These are phyloP conservation scores for Epinotia brunnichana DNA, from an alignment of 2,888 invertebrate species.

Conservation along the genomic window DNA sequence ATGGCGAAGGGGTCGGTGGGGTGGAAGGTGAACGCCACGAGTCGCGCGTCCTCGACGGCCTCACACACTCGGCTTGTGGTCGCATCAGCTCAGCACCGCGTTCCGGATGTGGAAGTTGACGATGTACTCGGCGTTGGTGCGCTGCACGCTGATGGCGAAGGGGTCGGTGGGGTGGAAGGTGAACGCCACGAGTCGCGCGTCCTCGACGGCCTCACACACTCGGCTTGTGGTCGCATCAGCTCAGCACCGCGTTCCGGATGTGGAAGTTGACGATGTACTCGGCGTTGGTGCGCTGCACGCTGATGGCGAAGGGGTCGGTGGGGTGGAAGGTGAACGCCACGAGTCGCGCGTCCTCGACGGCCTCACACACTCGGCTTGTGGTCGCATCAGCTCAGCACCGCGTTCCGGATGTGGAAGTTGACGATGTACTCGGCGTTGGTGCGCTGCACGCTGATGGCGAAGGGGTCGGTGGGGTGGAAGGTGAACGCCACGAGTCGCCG, in stretches of 20 bases:
- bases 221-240: too few species aligned
- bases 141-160: conserved; percentile 96
- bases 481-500: conserved; percentile 96
- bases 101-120: conserved; percentile 97
- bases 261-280: conserved; percentile 98
- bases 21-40: conserved; percentile 98
- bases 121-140: conserved; percentile 95
- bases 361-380: background rate
- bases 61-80: too few species aligned
- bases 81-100: conserved; percentile 72
- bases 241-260: conserved; percentile 86
- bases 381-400: conserved; percentile 71
- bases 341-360: background rate
- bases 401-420: conserved; percentile 95
- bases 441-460: conserved; percentile 97
- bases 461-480: conserved; percentile 98
- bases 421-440: conserved; percentile 96
- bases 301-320: conserved; percentile 97
- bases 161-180: conserved; percentile 98
- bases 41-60: conserved; percentile 88
- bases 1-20: conserved; percentile 98
- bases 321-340: conserved; percentile 95
- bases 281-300: conserved; percentile 95
- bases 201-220: conserved; percentile 86
- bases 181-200: conserved; percentile 94